Base-by-base conservation (phyloP, 1,140 invertebrate species). In the Drosophila oshimai region DNA sequence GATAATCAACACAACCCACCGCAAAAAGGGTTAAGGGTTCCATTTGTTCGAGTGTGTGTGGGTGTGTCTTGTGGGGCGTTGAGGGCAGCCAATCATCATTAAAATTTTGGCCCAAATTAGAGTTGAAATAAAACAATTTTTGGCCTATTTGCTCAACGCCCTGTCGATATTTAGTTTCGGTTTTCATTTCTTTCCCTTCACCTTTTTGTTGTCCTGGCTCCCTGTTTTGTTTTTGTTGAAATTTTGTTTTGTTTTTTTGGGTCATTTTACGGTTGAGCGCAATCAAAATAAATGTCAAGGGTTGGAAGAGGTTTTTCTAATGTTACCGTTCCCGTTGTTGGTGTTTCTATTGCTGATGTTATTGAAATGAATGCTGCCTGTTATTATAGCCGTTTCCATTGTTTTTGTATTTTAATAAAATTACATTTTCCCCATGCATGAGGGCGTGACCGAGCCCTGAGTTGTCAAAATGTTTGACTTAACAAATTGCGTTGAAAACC, bases 101-200 rank as follows among this genome's bases (percentile, higher is more conserved):
- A 83, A 83, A 77, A 77, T 74, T 47, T 64, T 77, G 69, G 60
- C 74, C 57, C 62, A 83, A 77, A 83, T 83, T 83, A 74, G 74
- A 78, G 69, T 74, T 70, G 58, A 78, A 83, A 83, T 83, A 83
- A 83, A 83, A 78, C 74, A 70, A 77, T 83, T 81, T 77, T 58
- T 54, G 29, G 54, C 62, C 74, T 61, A 74, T 83, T 83, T 64
- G 62, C 70, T 51, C 65, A 83, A 51, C 36, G 42, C 42, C 46
- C 57, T 67, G 50, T 73, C 60, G 67, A 57, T 83, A 83, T 83
- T 72, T 72, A 72, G 68, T 72, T 72, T 72, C 28, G 55, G 33
- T 47, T 65, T 62, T 70, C 51, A 47, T 58, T 70, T 49, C 42
- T 15, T 44, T 53, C 33, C 33, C 26, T 17, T 15, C 18, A 15